Base-by-base conservation (phyloP, 2,113 vertebrate genomes). In the Elachura formosa region DNA sequence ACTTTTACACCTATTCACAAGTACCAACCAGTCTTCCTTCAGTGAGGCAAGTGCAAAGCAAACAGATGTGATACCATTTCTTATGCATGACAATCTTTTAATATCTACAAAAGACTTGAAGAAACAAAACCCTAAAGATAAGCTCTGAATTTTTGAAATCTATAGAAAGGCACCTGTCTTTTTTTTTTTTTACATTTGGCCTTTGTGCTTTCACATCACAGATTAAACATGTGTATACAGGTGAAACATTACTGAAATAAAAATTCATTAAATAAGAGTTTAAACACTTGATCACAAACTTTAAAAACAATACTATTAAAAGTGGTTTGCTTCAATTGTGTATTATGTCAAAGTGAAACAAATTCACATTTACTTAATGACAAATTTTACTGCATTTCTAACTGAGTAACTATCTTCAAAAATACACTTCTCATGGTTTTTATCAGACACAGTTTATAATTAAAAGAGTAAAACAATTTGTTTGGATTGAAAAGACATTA, bases 401-500 rank as follows among this genome's bases (percentile, higher is more conserved):
- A 96, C 95, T 84, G 48, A 78, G 69, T 77, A 85, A 69, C 89
- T 97, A 62, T 71, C 84, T 97, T 94, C 87, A 97, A 97, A 98
- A 98, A 97, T 95, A 97, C 94, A 97, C 68, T 94, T 97, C 75
- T 95, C 49, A 19, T 85, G 79, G 34, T 92, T 96, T 96, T 94
- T 92, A 95, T 95, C 80, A 97, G 92, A 96, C 51, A 87, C 14
- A 77, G 54, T 96, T 93, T 94, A 91, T 96, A 94, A 66, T 93
- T 95, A 74, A 87, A 96, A 96, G 59, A 84, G 91, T 73, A 97
- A 83, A 91, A 97, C 74, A 95, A 62, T 83, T 79, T 96, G 46
- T 93, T 94, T 81, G 84, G 74, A 56, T 94, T 96, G 78, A 97
- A 94, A 98, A 96, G 80, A 95, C 59, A 90, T 93, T 97, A 97